Conservation (phyloP, 1,140 invertebrate species). For the Phthorimaea operculella region DNA sequence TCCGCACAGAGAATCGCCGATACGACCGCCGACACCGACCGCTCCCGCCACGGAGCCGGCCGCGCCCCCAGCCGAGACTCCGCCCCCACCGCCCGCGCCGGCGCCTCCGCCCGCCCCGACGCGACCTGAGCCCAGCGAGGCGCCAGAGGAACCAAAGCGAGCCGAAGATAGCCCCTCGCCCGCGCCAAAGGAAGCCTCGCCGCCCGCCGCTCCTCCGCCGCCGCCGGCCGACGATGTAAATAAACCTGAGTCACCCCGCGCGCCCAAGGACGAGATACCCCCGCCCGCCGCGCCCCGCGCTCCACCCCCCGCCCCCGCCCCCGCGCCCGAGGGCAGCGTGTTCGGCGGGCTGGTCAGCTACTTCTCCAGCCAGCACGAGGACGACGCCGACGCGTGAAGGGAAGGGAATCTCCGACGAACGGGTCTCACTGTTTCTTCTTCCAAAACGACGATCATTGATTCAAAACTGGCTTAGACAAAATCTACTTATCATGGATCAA, state of each 20-base stretch:
- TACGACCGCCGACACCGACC: background rate
- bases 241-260: background rate
- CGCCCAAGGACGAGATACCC: background rate
- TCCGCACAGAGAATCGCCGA: background rate
- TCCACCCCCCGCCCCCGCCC: slow-evolving; percentile 18
- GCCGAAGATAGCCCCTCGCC: background rate
- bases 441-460: no score
- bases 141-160: background rate
- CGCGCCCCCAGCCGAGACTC: slow-evolving; percentile 50
- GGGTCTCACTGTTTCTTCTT: no score
- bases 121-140: slow-evolving; percentile 18
- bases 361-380: slow-evolving; percentile 81
- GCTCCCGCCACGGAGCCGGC: slow-evolving; percentile 51
- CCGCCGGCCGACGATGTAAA: background rate
- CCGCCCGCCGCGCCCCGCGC: slow-evolving; percentile 6
- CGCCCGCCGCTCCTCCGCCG: background rate
- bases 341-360: slow-evolving; percentile 89
- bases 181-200: background rate
- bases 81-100: slow-evolving; percentile 31
- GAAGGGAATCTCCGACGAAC: background rate
- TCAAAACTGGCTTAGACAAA: no score
- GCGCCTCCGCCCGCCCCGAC: slow-evolving; percentile 13
- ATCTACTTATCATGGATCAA: no score
- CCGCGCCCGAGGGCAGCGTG: slow-evolving; percentile 76
- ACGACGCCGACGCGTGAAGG: slow-evolving; percentile 68